Percentiles rank a stretch among this genome's conserved stretches.
Evolutionary conservation across 2,888 invertebrate species (phyloP).

Genomic region (Drosophila maculinotata): DNA sequence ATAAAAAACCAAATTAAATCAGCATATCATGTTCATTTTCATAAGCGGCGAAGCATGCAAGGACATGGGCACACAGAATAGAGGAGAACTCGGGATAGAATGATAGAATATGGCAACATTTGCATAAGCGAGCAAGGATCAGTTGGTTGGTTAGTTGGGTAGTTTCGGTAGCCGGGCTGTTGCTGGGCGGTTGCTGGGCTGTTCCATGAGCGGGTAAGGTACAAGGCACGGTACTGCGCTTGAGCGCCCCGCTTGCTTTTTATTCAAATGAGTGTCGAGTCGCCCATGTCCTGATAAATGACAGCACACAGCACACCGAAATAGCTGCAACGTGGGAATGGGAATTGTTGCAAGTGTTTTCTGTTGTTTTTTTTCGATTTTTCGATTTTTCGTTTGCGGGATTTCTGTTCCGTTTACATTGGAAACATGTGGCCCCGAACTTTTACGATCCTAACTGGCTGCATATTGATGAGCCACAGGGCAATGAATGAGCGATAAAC

Average conservation of each 20-base stretch:
- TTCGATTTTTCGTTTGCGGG: too few species aligned
- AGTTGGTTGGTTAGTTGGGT: constrained; percentile 14
- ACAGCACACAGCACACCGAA: constrained; percentile 31
- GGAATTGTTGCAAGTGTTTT: constrained; percentile 66
- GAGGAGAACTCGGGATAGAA: constrained; percentile 21
- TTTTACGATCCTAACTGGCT: constrained; percentile 11
- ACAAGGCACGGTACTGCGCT: constrained; percentile 59
- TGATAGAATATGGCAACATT: constrained; percentile 49
- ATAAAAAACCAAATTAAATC: constrained; percentile 53
- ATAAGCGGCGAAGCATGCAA: constrained; percentile 75
- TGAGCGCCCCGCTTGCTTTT: constrained; percentile 57
- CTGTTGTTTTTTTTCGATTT: too few species aligned
- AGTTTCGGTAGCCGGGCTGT: neutral
- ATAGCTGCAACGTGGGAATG: constrained; percentile 63
- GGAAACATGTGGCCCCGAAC: constrained; percentile 5
- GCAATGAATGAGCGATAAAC: constrained; percentile 10
- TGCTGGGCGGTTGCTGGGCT: constrained; percentile 19
- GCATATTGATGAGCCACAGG: constrained; percentile 37
- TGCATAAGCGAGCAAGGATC: constrained; percentile 63
- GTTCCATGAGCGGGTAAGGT: constrained; percentile 35
- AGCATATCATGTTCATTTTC: constrained; percentile 78
- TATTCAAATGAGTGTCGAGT: constrained; percentile 69
- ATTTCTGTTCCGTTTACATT: neutral
- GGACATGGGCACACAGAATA: constrained; percentile 34
- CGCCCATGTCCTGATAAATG: constrained; percentile 67